These are phyloP conservation scores for Sandelia bainsii DNA, from an alignment of 2,797 vertebrate species.

Conservation along the genomic window DNA sequence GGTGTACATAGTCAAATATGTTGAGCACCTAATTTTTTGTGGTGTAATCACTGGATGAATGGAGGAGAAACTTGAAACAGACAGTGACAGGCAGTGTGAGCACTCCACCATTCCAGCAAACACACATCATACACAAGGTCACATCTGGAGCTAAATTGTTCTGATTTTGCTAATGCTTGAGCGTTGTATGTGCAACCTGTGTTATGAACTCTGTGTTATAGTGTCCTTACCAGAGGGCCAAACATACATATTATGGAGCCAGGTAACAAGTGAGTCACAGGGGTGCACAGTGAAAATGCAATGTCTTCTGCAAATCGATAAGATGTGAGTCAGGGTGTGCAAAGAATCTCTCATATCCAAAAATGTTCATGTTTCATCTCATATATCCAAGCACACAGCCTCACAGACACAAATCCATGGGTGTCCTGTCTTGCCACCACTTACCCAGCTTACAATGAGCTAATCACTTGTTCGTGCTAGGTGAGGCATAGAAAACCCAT, in stretches of 20 bases:
- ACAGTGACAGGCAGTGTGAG: not conserved
- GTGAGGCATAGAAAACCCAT: slow-evolving; percentile 49
- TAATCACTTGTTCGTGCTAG: slow-evolving; percentile 56
- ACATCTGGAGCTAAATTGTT: too few species aligned
- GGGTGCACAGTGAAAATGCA: slow-evolving; percentile 26
- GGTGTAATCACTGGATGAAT: too few species aligned
- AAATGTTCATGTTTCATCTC: slow-evolving; percentile 14
- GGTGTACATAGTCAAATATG: too few species aligned
- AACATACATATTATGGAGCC: slow-evolving; percentile 26
- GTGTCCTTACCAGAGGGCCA: slow-evolving; percentile 32
- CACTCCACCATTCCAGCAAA: too few species aligned
- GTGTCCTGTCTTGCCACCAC: slow-evolving; percentile 42
- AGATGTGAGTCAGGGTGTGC: slow-evolving; percentile 21
- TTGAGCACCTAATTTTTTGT: too few species aligned
- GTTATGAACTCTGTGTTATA: slow-evolving; percentile 9
- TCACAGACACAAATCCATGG: slow-evolving; percentile 23
- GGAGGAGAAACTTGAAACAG: not conserved
- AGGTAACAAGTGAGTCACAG: slow-evolving; percentile 35
- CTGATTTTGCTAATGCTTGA: too few species aligned
- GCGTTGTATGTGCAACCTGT: slow-evolving; percentile 1
- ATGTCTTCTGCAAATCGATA: slow-evolving; percentile 50
- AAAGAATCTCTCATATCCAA: slow-evolving; percentile 31
- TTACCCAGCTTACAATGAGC: slow-evolving; percentile 46
- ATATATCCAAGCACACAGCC: not conserved
- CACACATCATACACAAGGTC: too few species aligned